Evolutionary conservation across 2,113 vertebrate species (phyloP), one percentile per base, ranked within the genome.

Genomic region (Tinamus guttatus): DNA sequence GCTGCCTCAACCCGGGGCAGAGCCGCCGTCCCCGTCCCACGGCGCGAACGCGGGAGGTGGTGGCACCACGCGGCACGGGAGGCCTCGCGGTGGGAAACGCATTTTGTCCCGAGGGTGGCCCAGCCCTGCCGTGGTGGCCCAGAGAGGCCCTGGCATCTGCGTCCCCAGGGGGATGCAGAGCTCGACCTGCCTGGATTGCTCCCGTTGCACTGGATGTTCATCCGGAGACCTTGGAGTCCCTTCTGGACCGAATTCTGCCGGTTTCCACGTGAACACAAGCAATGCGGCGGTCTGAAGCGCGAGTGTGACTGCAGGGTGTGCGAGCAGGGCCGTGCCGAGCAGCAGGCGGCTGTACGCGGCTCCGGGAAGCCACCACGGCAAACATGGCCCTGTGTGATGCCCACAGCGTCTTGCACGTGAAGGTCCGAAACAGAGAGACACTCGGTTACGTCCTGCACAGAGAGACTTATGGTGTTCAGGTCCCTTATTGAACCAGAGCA

Each of bases 311-410:
- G 22, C 32, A 45, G 18, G n/a, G 3, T 1, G 5, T 0, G 5
- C 3, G 28, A 21, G 2, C 15, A 3, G 14, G 13, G 51, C 11
- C 34, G 2, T 6, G 43, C 11, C 5, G 2, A 5, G 4, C 4
- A 21, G 11, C 4, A n/a, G 3, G 22, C 38, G 2, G 28, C 45
- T 8, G 7, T 6, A 0, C 1, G 3, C n/a, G 5, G 15, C 17
- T 38, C 65, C 54, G 2, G 41, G 19, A 1, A 0, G 2, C 38
- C 36, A 2, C 4, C n/a, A 3, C 22, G 1, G 27, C 34, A 7
- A 4, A 32, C 9, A 0, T 1, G 30, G 8, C 49, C n/a, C 0
- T 3, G 1, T 3, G 3, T 17, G 40, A 59, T 9, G 12, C 2
- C 5, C 47, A 28, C n/a, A 5, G 11, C 21, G 8, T 9, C 2